Evolutionary conservation across 2,888 invertebrate genomes (phyloP), one percentile per base, ranked within the genome.

Genomic region (Hymenopus coronatus): DNA sequence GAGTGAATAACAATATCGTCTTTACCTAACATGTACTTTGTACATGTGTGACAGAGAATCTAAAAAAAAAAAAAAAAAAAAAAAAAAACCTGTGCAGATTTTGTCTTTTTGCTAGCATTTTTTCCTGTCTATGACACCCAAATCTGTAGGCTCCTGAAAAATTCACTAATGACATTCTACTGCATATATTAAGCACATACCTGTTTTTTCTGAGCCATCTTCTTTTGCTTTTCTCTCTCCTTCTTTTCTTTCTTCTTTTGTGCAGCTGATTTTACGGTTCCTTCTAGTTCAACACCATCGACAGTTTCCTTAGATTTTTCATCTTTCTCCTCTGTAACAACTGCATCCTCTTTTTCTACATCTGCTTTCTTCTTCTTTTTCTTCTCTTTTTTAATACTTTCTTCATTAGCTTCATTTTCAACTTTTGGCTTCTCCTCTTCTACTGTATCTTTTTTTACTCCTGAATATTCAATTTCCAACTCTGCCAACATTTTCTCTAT

Each of bases 201-300:
- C 91, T 94, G 94, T 91, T 95, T 95, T 92, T 96, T 96, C 82
- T 96, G 95, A 89, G 96, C 96, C 91, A 95, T 93, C 91, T 97
- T 96, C 92, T 97, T 97, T 91, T 96, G 95, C 91, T 96, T 96
- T 92, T 97, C 96, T 27, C 97, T 95, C 93, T 97, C 97, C 91
- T 97, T 97, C 92, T 98, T 98, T 91, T 98, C 98, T 92, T 97
- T 97, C 92, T 97, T 98, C 93, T 98, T 98, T 92, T 98, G 97
- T 2, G 97, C 97, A 7, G 97, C 97, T 25, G 97, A 95, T 93
- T 97, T 97, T 25, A 97, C 94, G 1, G 96, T 96, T 81, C 94
- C 92, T 28, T 94, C 93, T 90, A 95, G 95, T 91, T 94, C 94
- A 90, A 94, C 95, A 91, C 95, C 94, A 83, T 94, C 94, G 91